Evolutionary conservation across 1,140 invertebrate genomes (phyloP).

Genomic region (Bicyclus anynana): DNA sequence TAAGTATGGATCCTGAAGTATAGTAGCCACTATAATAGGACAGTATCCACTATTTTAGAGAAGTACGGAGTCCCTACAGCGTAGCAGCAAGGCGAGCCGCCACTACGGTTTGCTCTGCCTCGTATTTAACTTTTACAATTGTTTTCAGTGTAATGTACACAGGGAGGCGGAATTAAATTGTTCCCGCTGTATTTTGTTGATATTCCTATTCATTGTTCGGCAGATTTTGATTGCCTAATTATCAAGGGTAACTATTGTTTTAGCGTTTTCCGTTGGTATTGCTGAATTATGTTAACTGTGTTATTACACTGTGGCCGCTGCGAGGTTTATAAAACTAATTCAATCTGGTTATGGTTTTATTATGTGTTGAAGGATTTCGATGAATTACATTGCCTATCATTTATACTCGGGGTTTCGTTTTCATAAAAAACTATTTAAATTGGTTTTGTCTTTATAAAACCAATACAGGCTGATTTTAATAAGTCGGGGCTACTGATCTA

Average conservation of each 20-base stretch:
- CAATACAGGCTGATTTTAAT: no score
- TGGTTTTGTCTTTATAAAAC: no score
- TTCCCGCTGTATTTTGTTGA: not conserved
- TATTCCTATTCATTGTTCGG: conserved; percentile 1
- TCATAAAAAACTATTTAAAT: no score
- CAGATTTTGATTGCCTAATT: not conserved
- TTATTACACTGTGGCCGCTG: not conserved
- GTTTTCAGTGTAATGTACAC: not conserved
- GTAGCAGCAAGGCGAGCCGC: no score
- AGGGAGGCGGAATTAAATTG: not conserved
- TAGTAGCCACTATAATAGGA: no score
- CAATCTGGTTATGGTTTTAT: not conserved
- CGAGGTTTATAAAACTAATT: not conserved
- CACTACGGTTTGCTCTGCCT: not conserved
- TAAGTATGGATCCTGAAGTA: no score
- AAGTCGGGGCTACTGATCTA: no score
- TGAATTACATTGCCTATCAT: no score
- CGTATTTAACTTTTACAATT: conserved; percentile 1
- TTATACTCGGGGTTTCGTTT: no score
- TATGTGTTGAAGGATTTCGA: no score
- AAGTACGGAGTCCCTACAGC: not conserved
- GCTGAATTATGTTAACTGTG: not conserved
- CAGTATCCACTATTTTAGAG: no score
- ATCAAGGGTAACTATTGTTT: not conserved
- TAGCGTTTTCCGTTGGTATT: not conserved